Percentiles rank a stretch among this genome's conserved stretches.
Evolutionary conservation across 2,888 invertebrate genomes (phyloP).

Genomic region (Megastigmus dorsalis): DNA sequence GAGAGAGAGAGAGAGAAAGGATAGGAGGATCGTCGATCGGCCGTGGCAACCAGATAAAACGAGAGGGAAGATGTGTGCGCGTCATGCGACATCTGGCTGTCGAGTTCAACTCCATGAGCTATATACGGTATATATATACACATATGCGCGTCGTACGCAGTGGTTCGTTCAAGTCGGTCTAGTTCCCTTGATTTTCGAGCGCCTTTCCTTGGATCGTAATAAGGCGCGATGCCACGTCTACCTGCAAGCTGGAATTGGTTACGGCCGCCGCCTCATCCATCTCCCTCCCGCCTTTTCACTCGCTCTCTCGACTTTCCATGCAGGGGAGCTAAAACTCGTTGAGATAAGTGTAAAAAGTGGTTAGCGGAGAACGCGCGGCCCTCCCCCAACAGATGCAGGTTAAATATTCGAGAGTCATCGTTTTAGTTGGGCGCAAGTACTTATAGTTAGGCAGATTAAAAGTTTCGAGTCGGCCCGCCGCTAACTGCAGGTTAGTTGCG

Average conservation of each 20-base stretch:
- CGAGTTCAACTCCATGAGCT: too few relatives aligned
- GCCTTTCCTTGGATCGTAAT: background rate
- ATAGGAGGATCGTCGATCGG: slow-evolving; percentile 63
- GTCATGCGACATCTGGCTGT: slow-evolving; percentile 20
- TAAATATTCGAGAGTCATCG: slow-evolving; percentile 17
- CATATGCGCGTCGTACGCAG: too few relatives aligned
- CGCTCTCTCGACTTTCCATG: too few relatives aligned
- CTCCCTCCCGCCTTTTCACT: too few relatives aligned
- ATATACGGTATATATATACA: too few relatives aligned
- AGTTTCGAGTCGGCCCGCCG: slow-evolving; percentile 9
- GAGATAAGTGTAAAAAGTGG: background rate
- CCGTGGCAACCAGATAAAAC: slow-evolving; percentile 70
- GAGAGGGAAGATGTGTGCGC: slow-evolving; percentile 32
- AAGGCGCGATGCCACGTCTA: too few relatives aligned
- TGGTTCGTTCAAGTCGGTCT: too few relatives aligned
- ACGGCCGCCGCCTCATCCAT: too few relatives aligned
- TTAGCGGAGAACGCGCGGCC: background rate
- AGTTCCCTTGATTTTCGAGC: background rate
- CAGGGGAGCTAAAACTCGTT: background rate
- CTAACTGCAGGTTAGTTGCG: slow-evolving; percentile 32
- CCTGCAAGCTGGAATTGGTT: too few relatives aligned
- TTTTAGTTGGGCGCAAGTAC: background rate
- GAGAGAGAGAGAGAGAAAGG: slow-evolving; percentile 63
- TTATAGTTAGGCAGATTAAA: slow-evolving; percentile 33
- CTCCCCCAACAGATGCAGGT: slow-evolving; percentile 35